A percentile compares a stretch with the other conserved stretches of the same genome.
phyloP scores from a whole-genome alignment of 2,113 vertebrate genomes.

The Hemibagrus wyckioides region DNA sequence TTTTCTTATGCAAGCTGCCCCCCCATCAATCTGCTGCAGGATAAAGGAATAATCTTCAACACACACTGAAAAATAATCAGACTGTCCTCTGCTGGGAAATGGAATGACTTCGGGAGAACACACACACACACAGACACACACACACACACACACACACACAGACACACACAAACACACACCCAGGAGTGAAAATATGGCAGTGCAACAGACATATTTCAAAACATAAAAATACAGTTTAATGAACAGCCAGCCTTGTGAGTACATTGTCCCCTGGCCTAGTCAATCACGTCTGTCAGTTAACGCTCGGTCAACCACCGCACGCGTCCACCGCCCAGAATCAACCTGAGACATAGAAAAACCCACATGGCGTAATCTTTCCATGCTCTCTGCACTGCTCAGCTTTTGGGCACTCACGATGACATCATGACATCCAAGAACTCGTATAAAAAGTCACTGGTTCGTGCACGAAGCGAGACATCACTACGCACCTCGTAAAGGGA shows the following conservation, averaged over 20 bases:
- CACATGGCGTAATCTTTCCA: background rate
- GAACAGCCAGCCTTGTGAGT: slow-evolving; percentile 14
- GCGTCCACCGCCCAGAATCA: background rate
- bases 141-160: slow-evolving; percentile 16
- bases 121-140: slow-evolving; percentile 14
- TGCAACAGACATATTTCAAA: slow-evolving; percentile 18
- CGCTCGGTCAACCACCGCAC: background rate
- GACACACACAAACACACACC: slow-evolving; percentile 15
- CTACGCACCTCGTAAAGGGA: slow-evolving; percentile 1
- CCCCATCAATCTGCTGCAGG: slow-evolving; percentile 45
- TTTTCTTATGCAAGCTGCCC: slow-evolving; percentile 63
- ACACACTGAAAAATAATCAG: slow-evolving; percentile 69
- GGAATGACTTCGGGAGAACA: slow-evolving; percentile 64
- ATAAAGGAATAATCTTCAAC: slow-evolving; percentile 71
- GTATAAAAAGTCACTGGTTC: background rate
- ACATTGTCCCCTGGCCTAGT: slow-evolving; percentile 10
- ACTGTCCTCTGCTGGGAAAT: slow-evolving; percentile 59
- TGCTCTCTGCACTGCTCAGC: slow-evolving; percentile 1
- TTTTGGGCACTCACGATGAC: background rate
- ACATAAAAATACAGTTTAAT: slow-evolving; percentile 35
- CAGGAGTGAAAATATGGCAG: slow-evolving; percentile 14
- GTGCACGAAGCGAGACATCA: background rate
- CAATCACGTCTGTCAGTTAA: background rate
- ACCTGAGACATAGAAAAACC: slow-evolving; percentile 11
- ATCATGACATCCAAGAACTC: background rate